Base-by-base conservation (phyloP, 2,888 invertebrate species). In the Diploptera punctata region DNA sequence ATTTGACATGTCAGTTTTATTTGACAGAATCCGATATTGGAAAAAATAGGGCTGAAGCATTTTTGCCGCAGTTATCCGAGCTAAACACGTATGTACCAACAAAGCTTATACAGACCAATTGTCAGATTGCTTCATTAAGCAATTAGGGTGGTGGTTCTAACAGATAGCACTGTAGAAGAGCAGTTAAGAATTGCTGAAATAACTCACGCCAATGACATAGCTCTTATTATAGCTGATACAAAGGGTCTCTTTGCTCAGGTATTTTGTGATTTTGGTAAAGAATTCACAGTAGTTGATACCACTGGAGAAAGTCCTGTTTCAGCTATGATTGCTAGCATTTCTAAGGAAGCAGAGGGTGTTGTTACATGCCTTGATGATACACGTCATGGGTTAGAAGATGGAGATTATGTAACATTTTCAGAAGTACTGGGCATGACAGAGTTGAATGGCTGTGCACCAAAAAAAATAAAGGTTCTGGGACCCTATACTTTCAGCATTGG, bases 401-500 rank as follows among this genome's bases (percentile, higher is more conserved):
- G 98, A 19, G 98, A 99, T 83, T 90, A 91, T 84, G 97, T 99
- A 10, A 97, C 96, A 4, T 99, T 99, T 82, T 91, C 91, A 44
- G 99, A 99, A 88, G 89, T 99, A 0, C 92, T 95, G 84, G 99
- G 99, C 47, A 98, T 99, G 97, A 88, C 88, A 0, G 95, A 98
- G 82, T 84, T 99, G 54, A 99, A 99, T 83, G 92, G 91, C 68
- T 94, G 94, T 81, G 89, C 91, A 76, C 97, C 98, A 0, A 89
- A 92, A 52, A 94, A 95, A 83, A 96, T 99, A 77, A 95, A 92
- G 83, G 97, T 98, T 2, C 85, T 94, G 5, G 94, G 94, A 16
- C 97, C 98, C 0, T 98, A 97, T 81, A 97, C 98, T 16, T 99
- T 99, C 84, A 95, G 94, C 81, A 97, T 99, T 81, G 98, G 97